phyloP scores from a whole-genome alignment of 1,140 invertebrate species.

The Dufourea novaeangliae region DNA sequence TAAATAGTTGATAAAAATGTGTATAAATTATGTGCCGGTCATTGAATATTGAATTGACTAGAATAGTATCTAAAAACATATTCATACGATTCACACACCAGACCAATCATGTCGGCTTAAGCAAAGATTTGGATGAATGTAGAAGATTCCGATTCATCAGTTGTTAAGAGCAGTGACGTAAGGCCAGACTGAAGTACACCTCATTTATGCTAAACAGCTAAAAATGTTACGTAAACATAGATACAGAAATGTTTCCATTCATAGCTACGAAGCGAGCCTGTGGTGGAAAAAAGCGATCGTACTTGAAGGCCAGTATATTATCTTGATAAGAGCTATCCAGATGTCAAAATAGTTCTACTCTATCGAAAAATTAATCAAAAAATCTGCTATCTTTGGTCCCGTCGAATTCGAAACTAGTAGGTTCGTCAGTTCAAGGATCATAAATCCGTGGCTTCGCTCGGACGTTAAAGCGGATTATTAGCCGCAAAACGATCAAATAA shows the following conservation, averaged over 20 bases:
- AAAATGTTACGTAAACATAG: conserved; percentile 3
- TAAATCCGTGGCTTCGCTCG: background rate
- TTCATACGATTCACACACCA: no score
- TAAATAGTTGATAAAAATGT: no score
- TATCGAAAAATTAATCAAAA: background rate
- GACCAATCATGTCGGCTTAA: no score
- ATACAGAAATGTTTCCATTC: background rate
- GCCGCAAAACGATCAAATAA: conserved; percentile 30
- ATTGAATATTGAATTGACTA: no score
- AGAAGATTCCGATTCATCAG: background rate
- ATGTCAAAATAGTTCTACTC: background rate
- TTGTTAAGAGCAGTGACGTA: background rate
- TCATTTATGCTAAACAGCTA: background rate
- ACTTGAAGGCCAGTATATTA: background rate
- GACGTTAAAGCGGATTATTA: conserved; percentile 2
- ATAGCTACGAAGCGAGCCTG: background rate
- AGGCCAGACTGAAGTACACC: background rate
- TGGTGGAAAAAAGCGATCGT: background rate
- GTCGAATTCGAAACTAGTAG: background rate
- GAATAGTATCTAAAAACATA: no score
- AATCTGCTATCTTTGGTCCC: background rate
- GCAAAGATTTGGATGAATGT: no score
- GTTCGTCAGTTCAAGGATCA: no score
- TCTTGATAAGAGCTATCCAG: background rate
- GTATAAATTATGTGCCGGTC: no score